Evolutionary conservation across 2,797 vertebrate genomes (phyloP).

Genomic region (Cottoperca gobio): DNA sequence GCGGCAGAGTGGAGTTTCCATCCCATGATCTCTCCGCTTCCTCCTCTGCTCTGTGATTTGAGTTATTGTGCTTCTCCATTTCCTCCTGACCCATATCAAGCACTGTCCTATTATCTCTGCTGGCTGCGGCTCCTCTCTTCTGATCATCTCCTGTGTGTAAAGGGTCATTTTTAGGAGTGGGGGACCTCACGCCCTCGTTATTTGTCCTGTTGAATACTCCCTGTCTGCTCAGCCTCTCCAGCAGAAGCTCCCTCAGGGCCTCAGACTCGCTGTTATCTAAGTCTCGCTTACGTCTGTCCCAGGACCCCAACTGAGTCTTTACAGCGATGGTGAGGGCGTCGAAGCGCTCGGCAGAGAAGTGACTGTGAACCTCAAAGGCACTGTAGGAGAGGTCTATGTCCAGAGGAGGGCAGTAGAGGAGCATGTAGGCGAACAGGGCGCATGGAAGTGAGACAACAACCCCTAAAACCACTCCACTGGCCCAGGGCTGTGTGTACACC

Average conservation of each 20-base stretch:
- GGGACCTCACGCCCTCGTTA: slow-evolving; percentile 33
- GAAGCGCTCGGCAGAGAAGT: slow-evolving; percentile 95
- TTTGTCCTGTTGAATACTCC: slow-evolving; percentile 49
- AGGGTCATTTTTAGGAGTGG: slow-evolving; percentile 13
- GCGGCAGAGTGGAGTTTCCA: slow-evolving; percentile 36
- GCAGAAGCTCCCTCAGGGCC: slow-evolving; percentile 89
- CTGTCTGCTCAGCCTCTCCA: slow-evolving; percentile 82
- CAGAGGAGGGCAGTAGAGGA: slow-evolving; percentile 93
- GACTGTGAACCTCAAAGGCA: slow-evolving; percentile 97
- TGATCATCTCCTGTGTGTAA: slow-evolving; percentile 38
- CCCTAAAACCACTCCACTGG: slow-evolving; percentile 88
- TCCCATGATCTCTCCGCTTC: background rate
- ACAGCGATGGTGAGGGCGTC: slow-evolving; percentile 93
- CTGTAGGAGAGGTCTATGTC: slow-evolving; percentile 99
- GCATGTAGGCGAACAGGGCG: slow-evolving; percentile 91
- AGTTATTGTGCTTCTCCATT: slow-evolving; percentile 28
- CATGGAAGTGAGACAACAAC: slow-evolving; percentile 91
- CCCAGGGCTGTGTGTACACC: slow-evolving; percentile 92
- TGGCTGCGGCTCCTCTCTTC: slow-evolving; percentile 11
- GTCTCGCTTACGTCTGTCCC: slow-evolving; percentile 93
- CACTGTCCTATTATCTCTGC: slow-evolving; percentile 44
- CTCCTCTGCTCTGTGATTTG: slow-evolving; percentile 14
- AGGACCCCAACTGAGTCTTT: slow-evolving; percentile 95
- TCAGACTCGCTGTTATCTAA: slow-evolving; percentile 88
- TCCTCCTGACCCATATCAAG: slow-evolving; percentile 32